phyloP scores from a whole-genome alignment of 2,113 vertebrate species.

The Solea solea region DNA sequence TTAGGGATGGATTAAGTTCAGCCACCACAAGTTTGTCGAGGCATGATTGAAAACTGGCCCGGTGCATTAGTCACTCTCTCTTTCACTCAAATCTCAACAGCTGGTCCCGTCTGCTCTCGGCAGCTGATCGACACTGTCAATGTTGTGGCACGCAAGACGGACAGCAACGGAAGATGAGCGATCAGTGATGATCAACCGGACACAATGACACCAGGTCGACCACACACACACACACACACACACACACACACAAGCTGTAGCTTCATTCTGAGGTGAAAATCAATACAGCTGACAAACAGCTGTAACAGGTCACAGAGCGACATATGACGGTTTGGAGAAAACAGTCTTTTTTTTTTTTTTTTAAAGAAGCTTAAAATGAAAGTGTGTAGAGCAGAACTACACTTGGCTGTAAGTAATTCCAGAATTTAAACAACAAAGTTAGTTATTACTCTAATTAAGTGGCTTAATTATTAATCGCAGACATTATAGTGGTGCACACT shows the following conservation, averaged over 20 bases:
- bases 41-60: slow-evolving; percentile 51
- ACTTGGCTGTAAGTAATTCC: neutral
- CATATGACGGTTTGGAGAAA: neutral
- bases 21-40: slow-evolving; percentile 47
- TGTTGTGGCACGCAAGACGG: slow-evolving; percentile 4
- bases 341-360: neutral
- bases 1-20: slow-evolving; percentile 57
- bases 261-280: slow-evolving; percentile 37
- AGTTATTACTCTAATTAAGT: slow-evolving; percentile 14
- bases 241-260: neutral
- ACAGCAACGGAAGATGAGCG: slow-evolving; percentile 8
- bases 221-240: slow-evolving; percentile 12
- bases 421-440: slow-evolving; percentile 1
- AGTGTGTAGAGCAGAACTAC: neutral
- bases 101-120: slow-evolving; percentile 61
- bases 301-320: slow-evolving; percentile 3
- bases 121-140: slow-evolving; percentile 28
- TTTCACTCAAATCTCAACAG: slow-evolving; percentile 56
- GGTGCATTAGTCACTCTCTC: slow-evolving; percentile 35
- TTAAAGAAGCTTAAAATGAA: neutral
- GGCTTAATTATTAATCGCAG: slow-evolving; percentile 12
- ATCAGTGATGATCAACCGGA: slow-evolving; percentile 44
- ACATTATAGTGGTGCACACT: neutral
- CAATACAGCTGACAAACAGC: slow-evolving; percentile 26
- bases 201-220: slow-evolving; percentile 17